Conservation (phyloP, 2,113 vertebrate species). For the Nibea coibor region DNA sequence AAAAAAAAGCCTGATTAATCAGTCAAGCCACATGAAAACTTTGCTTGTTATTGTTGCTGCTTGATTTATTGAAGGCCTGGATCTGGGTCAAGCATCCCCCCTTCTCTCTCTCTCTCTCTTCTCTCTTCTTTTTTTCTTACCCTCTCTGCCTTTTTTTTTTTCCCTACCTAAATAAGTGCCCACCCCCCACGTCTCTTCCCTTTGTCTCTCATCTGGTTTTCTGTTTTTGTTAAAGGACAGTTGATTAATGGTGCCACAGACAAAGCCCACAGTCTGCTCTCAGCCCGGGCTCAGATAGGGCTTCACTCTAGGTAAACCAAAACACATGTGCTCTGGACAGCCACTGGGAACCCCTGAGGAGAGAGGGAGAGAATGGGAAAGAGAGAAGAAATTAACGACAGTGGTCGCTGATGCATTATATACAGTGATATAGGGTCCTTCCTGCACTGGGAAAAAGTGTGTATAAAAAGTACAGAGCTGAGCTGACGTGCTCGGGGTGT, state of each 20-base stretch:
- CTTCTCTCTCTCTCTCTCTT: slow-evolving; percentile 1
- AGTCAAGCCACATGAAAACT: slow-evolving; percentile 80
- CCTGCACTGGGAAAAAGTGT: slow-evolving; percentile 48
- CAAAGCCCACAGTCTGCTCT: slow-evolving; percentile 76
- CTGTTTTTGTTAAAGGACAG: slow-evolving; percentile 82
- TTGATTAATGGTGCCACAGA: slow-evolving; percentile 81
- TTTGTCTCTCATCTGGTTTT: slow-evolving; percentile 83
- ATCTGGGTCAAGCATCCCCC: slow-evolving; percentile 75
- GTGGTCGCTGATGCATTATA: slow-evolving; percentile 62
- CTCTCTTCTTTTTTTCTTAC: slow-evolving; percentile 50
- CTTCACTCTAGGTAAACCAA: slow-evolving; percentile 78
- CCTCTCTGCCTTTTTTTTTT: slow-evolving; percentile 37
- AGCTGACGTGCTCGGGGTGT: slow-evolving; percentile 27
- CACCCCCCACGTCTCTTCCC: slow-evolving; percentile 72
- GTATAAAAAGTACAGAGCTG: neutral
- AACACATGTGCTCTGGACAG: slow-evolving; percentile 78
- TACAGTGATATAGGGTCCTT: slow-evolving; percentile 46
- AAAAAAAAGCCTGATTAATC: slow-evolving; percentile 71
- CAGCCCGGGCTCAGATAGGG: slow-evolving; percentile 60
- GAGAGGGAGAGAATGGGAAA: slow-evolving; percentile 28
- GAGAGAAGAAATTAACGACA: slow-evolving; percentile 54
- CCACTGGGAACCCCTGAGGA: slow-evolving; percentile 66
- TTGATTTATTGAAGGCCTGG: slow-evolving; percentile 83
- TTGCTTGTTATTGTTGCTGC: slow-evolving; percentile 82
- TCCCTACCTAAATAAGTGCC: slow-evolving; percentile 72